Percentiles rank a stretch among this genome's conserved stretches.
These are phyloP conservation scores for Phyto melanocephala DNA, from an alignment of 2,888 invertebrate species.

Conservation along the genomic window DNA sequence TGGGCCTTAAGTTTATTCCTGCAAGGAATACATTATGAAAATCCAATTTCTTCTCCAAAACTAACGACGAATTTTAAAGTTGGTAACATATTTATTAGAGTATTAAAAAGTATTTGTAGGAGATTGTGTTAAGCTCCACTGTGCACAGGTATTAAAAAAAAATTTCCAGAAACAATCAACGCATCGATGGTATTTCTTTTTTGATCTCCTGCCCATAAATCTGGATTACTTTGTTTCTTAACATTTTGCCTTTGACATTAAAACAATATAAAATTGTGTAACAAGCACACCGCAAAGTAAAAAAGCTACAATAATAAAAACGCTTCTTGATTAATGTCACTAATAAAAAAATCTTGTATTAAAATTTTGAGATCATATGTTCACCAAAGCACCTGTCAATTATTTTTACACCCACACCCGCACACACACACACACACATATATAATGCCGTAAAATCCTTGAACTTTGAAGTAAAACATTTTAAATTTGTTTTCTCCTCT, in stretches of 20 bases:
- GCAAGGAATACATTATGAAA: too few relatives aligned
- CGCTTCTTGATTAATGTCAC: conserved; percentile 21
- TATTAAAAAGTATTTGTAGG: too few relatives aligned
- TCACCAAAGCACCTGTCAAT: background rate
- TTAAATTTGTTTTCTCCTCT: background rate
- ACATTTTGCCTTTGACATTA: background rate
- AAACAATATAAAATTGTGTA: background rate
- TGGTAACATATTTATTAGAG: too few relatives aligned
- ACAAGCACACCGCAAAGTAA: background rate
- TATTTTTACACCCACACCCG: background rate
- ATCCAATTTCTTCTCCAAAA: too few relatives aligned
- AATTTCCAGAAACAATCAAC: too few relatives aligned
- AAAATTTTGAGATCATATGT: conserved; percentile 31
- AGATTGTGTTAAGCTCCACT: too few relatives aligned
- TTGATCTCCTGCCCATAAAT: too few relatives aligned
- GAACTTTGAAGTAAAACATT: background rate
- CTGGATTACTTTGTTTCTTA: background rate
- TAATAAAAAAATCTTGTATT: conserved; percentile 24
- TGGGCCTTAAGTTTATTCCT: too few relatives aligned
- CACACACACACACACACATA: background rate
- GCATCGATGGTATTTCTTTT: too few relatives aligned
- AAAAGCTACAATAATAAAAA: background rate
- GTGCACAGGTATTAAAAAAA: too few relatives aligned
- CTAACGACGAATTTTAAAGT: too few relatives aligned
- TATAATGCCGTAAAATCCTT: background rate